These are phyloP conservation scores for Dryomyza anilis DNA, from an alignment of 2,888 invertebrate species.

Conservation along the genomic window DNA sequence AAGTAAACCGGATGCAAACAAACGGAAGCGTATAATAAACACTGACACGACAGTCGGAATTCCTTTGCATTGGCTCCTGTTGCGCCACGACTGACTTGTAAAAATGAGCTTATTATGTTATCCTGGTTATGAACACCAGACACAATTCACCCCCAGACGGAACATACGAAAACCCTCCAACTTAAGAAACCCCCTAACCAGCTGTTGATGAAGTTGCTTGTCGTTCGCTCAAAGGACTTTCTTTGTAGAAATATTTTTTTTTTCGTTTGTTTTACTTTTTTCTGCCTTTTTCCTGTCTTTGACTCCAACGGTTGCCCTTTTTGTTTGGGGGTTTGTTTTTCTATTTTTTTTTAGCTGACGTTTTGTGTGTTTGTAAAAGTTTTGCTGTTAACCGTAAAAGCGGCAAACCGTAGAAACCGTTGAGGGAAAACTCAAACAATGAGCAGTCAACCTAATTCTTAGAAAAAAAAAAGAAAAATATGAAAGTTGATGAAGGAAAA, in stretches of 20 bases:
- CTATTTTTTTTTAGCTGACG: background rate
- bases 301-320: background rate
- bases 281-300: background rate
- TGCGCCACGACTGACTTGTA: slow-evolving; percentile 9
- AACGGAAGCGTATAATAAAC: slow-evolving; percentile 25
- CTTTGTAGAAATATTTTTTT: background rate
- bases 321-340: too few species aligned
- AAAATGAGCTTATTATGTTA: slow-evolving; percentile 27
- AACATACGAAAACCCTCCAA: background rate
- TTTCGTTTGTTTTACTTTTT: background rate
- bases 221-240: background rate
- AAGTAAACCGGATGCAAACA: slow-evolving; percentile 16
- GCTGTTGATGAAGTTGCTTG: background rate
- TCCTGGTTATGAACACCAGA: slow-evolving; percentile 18
- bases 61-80: slow-evolving; percentile 19
- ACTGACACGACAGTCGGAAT: slow-evolving; percentile 23
- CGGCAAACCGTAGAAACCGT: slow-evolving; percentile 25
- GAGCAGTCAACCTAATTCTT: too few species aligned
- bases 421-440: slow-evolving; percentile 15
- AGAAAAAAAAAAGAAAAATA: too few species aligned
- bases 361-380: slow-evolving; percentile 2
- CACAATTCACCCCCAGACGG: background rate
- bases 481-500: too few species aligned
- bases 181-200: background rate
- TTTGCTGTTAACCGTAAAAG: slow-evolving; percentile 25